A percentile compares a stretch with the other conserved stretches of the same genome.
These are phyloP conservation scores for Carassius auratus DNA, from an alignment of 2,113 vertebrate genomes.

Conservation along the genomic window DNA sequence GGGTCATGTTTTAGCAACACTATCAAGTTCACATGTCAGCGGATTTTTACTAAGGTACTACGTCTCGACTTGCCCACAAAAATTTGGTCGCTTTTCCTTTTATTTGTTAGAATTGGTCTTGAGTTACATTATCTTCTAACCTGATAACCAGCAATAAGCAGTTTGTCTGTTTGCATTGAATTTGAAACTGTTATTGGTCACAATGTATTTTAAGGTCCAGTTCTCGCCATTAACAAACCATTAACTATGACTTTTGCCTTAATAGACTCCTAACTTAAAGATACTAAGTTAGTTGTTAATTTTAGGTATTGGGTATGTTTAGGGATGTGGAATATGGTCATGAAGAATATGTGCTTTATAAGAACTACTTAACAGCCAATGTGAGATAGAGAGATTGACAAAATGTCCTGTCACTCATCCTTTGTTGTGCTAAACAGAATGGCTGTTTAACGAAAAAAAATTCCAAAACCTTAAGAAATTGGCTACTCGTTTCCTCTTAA, in stretches of 20 bases:
- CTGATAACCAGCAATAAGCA: not conserved
- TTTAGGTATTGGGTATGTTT: too few species aligned
- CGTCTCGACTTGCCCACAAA: conserved; percentile 27
- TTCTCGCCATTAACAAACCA: too few species aligned
- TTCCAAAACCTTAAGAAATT: too few species aligned
- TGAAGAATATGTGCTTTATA: too few species aligned
- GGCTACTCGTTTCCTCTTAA: not conserved
- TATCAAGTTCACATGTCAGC: conserved; percentile 48
- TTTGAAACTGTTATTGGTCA: not conserved
- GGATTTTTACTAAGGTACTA: conserved; percentile 5
- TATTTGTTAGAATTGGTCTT: conserved; percentile 16
- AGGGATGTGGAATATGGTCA: too few species aligned
- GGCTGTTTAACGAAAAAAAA: too few species aligned
- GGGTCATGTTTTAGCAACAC: conserved; percentile 43
- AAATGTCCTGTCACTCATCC: not conserved
- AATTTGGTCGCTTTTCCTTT: conserved; percentile 24
- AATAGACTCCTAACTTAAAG: too few species aligned
- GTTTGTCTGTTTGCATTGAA: not conserved
- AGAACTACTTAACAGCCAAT: too few species aligned
- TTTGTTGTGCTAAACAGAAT: not conserved
- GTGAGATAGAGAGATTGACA: not conserved
- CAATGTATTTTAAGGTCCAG: not conserved
- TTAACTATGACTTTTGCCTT: too few species aligned
- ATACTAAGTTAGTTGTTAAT: too few species aligned
- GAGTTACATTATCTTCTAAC: not conserved